Percentiles rank a stretch among this genome's conserved stretches.
These are phyloP conservation scores for Chymomyza amoena DNA, from an alignment of 2,888 invertebrate genomes.

Conservation along the genomic window DNA sequence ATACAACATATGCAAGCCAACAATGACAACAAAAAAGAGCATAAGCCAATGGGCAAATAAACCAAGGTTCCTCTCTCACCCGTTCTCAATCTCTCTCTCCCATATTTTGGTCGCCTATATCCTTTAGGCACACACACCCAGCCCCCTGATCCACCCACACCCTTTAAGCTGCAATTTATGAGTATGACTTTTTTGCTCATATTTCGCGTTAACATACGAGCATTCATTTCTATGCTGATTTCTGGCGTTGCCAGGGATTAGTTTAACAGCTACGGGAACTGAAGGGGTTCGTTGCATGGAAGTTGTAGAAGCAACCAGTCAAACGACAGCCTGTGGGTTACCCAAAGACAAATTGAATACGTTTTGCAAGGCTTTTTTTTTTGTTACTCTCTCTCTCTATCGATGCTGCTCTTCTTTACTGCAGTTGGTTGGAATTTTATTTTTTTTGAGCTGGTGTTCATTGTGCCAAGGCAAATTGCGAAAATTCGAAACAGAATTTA, in stretches of 20 bases:
- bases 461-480: slow-evolving; percentile 37
- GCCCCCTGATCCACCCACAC: not conserved
- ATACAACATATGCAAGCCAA: slow-evolving; percentile 1
- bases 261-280: not conserved
- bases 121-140: not conserved
- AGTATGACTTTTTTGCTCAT: slow-evolving; percentile 8
- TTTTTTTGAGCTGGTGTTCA: slow-evolving; percentile 5
- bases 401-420: not conserved
- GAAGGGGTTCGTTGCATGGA: not conserved
- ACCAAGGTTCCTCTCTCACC: not conserved
- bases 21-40: not conserved
- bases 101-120: not conserved
- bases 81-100: not conserved
- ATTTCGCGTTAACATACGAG: not conserved
- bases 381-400: not conserved
- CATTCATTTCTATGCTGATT: not conserved
- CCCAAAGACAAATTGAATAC: slow-evolving; percentile 45
- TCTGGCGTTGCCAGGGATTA: slow-evolving; percentile 1
- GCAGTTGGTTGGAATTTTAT: not conserved
- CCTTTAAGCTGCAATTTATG: slow-evolving; percentile 40
- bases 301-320: not conserved
- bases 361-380: slow-evolving; percentile 14
- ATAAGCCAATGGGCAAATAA: slow-evolving; percentile 4
- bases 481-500: slow-evolving; percentile 34
- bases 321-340: slow-evolving; percentile 19